Base-by-base conservation (phyloP, 2,113 vertebrate genomes). In the Perognathus longimembris region DNA sequence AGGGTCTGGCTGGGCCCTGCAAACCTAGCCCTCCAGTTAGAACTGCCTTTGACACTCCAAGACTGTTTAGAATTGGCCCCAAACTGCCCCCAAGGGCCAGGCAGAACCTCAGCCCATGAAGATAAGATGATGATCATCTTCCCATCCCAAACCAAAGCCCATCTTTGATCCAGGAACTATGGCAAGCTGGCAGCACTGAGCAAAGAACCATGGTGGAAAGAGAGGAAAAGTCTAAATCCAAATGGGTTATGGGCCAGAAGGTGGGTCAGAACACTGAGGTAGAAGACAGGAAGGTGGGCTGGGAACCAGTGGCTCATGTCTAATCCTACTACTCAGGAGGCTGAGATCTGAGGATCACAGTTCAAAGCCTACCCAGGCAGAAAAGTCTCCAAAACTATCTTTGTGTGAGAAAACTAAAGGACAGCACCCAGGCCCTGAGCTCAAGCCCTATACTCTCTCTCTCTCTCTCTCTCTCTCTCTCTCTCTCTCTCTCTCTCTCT, bases 171-270 rank as follows among this genome's bases (percentile, higher is more conserved):
- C 12, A 11, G 86, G 79, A 69, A 26, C 67, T 59, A 38, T 1
- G 24, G 78, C 3, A 14, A 21, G 42, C 26, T 7, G 34, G 14
- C 15, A 34, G 21, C 3, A 22, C 3, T 6, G 22, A 73, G 40
- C 59, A 42, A 38, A 61, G 15, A 30, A 45, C 5, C 7, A 12
- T 0, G 3, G 26, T 0, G 2, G 59, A 22, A 30, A 28, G 91
- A 89, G 3, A 26, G n/a, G 32, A 28, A n/a, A 30, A 80, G 40
- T 67, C 36, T 45, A 42, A 28, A 71, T 42, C 50, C 7, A 24
- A 82, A 28, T 63, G 67, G 34, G 0, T 1, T 26, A 20, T 15
- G 54, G 77, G 45, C 34, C 81, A 88, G 79, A 87, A 38, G 2
- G n/a, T 5, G 42, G 63, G 28, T 36, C 38, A 50, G 22, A 80